Evolutionary conservation across 1,140 invertebrate species (phyloP).

Genomic region (Magallana ariakensis): DNA sequence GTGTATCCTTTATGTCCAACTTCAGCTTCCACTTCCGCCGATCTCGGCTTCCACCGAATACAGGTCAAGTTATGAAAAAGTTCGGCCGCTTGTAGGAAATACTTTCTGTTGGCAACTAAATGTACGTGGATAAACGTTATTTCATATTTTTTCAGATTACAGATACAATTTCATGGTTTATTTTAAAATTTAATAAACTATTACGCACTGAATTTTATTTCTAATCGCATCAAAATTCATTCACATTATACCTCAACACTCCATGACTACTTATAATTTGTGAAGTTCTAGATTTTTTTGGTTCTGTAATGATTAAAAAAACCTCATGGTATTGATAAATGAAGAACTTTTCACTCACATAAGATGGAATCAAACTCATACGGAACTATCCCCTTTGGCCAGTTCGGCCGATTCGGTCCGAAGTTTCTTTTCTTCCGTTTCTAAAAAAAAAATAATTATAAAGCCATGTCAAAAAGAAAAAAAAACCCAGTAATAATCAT

Average conservation of each 20-base stretch:
- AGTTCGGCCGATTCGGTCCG: background rate
- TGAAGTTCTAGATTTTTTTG: background rate
- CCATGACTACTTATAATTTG: background rate
- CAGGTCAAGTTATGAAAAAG: background rate
- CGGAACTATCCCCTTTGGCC: background rate
- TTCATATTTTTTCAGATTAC: too few relatives aligned
- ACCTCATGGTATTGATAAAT: too few relatives aligned
- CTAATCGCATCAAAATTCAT: background rate
- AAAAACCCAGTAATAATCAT: too few relatives aligned
- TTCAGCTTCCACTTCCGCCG: background rate
- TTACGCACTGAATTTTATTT: background rate
- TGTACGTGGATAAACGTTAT: background rate
- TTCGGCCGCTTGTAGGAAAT: background rate
- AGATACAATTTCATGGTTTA: background rate
- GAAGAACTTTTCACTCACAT: background rate
- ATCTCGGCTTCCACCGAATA: background rate
- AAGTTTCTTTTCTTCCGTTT: conserved; percentile 2
- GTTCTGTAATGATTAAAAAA: background rate
- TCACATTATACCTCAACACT: background rate
- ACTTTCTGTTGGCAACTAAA: background rate
- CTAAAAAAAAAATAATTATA: background rate
- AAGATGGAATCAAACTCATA: background rate
- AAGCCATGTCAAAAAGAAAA: too few relatives aligned
- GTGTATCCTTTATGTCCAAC: background rate
- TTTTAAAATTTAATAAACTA: background rate